Evolutionary conservation across 2,797 vertebrate species (phyloP), one percentile per base, ranked within the genome.

Genomic region (Halcyon chelicuti): DNA sequence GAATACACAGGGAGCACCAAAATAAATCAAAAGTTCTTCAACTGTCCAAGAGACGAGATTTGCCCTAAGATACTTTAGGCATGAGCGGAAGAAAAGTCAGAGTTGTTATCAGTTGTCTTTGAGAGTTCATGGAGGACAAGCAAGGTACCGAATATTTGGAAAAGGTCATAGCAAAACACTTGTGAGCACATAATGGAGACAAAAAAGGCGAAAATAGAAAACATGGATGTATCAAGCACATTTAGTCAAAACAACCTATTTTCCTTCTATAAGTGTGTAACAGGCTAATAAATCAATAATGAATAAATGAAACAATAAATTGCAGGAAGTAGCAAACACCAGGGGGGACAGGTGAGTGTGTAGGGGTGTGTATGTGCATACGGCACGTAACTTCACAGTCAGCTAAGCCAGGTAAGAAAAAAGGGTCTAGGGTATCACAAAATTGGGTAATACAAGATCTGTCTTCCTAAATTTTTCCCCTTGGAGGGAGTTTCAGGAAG

Each of bases 61-160:
- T 86, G 77, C 74, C 70, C 70, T 75, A 68, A 86, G 83, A 75
- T 35, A 93, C 51, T 88, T 94, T 16, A 93, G 61, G 62, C 95
- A 81, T 4, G 31, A 84, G 70, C n/a, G 77, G 44, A 90, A 74
- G 46, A 80, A 80, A 91, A 84, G 68, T 89, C 85, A 88, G 62
- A 78, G 55, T 60, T 88, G 19, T 63, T 90, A 74, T 8, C 46
- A 86, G 62, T 28, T 80, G n/a, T 58, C 86, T 93, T 55, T 28
- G 35, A 92, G 86, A 94, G 73, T 72, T 88, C 51, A 65, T 3
- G 1, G 66, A 90, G 23, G 76, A 57, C 65, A 73, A 84, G 19
- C 35, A 91, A 90, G 40, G 66, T 62, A 84, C 13, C 17, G 72
- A 54, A 79, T 77, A 55, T 76, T 85, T 78, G 51, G 51, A 73